phyloP scores from a whole-genome alignment of 1,140 invertebrate species.

The Pogonomyrmex barbatus region DNA sequence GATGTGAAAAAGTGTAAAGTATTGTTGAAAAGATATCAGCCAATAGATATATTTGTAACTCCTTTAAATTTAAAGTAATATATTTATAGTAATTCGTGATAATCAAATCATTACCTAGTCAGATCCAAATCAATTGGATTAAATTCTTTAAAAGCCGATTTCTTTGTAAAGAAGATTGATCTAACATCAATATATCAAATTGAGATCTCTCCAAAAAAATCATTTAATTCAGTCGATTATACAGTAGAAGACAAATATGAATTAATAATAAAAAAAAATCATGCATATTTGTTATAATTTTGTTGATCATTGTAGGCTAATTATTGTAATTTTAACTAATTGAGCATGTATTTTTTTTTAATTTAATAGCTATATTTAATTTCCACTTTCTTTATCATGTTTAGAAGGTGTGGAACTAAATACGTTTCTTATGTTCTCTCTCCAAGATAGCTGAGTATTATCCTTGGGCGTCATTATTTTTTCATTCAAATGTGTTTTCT shows the following conservation, averaged over 20 bases:
- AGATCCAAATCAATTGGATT: conserved; percentile 7
- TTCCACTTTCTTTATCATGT: conserved; percentile 56
- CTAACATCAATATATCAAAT: neutral
- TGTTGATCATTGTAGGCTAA: neutral
- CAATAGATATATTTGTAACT: conserved; percentile 12
- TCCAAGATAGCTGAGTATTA: conserved; percentile 77
- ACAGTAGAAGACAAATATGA: neutral
- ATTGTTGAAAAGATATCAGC: conserved; percentile 22
- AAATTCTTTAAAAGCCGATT: neutral
- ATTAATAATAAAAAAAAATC: neutral
- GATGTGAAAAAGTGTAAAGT: neutral
- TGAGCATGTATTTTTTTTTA: neutral
- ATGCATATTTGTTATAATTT: neutral
- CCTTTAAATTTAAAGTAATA: neutral
- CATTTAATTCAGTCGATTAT: neutral
- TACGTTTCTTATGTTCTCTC: conserved; percentile 79
- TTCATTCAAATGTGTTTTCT: conserved; percentile 73
- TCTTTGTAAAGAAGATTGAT: neutral
- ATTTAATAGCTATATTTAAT: conserved; percentile 3
- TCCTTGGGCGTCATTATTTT: conserved; percentile 70
- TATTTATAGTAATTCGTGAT: neutral
- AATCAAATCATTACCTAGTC: conserved; percentile 3
- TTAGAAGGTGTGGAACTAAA: conserved; percentile 84
- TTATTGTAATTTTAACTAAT: neutral
- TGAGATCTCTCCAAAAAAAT: neutral